These are phyloP conservation scores for Drosophila athabasca DNA, from an alignment of 1,140 invertebrate genomes.

Conservation along the genomic window DNA sequence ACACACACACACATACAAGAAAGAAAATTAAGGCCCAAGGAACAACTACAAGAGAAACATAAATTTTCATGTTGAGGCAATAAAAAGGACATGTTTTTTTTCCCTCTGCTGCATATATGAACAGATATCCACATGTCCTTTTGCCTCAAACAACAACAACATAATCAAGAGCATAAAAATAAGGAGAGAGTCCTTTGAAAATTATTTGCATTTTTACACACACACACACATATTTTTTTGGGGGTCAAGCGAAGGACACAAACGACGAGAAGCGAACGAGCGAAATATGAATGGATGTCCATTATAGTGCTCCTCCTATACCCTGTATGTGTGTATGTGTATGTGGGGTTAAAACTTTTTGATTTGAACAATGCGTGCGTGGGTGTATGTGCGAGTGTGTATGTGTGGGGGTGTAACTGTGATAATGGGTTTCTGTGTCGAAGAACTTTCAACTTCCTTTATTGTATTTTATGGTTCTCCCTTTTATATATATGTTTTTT, in stretches of 20 bases:
- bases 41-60: slow-evolving; percentile 62
- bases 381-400: slow-evolving; percentile 10
- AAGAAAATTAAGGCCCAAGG: slow-evolving; percentile 8
- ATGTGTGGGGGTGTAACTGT: slow-evolving; percentile 61
- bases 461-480: slow-evolving; percentile 73
- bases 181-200: slow-evolving; percentile 56
- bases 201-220: slow-evolving; percentile 81
- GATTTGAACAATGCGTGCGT: slow-evolving; percentile 64
- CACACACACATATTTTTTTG: slow-evolving; percentile 54
- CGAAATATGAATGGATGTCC: slow-evolving; percentile 75
- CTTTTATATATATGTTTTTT: slow-evolving; percentile 25
- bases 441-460: slow-evolving; percentile 80
- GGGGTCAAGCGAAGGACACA: slow-evolving; percentile 75
- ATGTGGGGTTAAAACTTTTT: slow-evolving; percentile 73
- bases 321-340: too few relatives aligned
- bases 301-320: slow-evolving; percentile 42
- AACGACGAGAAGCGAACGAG: slow-evolving; percentile 11
- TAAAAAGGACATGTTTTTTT: slow-evolving; percentile 82
- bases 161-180: slow-evolving; percentile 80
- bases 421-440: slow-evolving; percentile 81
- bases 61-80: slow-evolving; percentile 80
- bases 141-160: slow-evolving; percentile 50
- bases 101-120: slow-evolving; percentile 38
- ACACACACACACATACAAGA: slow-evolving; percentile 40
- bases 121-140: slow-evolving; percentile 33